Base-by-base conservation (phyloP, 2,888 invertebrate species). In the Hofmannophila pseudospretella region DNA sequence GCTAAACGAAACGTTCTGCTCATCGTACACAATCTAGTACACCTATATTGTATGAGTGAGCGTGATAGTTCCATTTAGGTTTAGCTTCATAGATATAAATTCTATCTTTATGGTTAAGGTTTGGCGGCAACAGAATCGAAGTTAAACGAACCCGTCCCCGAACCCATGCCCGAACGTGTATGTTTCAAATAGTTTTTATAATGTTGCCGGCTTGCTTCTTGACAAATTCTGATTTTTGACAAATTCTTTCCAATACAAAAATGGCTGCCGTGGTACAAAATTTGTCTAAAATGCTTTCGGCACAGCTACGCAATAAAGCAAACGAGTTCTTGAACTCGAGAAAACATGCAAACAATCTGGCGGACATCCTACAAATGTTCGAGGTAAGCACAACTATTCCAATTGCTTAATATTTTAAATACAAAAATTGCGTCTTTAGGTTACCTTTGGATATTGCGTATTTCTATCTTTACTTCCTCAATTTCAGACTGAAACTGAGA, bases 261-360 rank as follows among this genome's bases (percentile, higher is more conserved):
- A 84, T 84, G 85, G 81, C 82, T 63, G 77, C 68, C 45, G 57
- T 54, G 39, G 70, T 74, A 58, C 81, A 67, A 67, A 80, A 74
- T 74, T 73, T 74, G 45, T 51, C 74, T 44, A 91, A 91, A 88
- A 87, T 86, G 80, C 86, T 90, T 68, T 89, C 91, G 36, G 90
- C 91, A 60, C 86, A 91, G 57, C 75, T 94, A 47, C 89, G 92
- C 44, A 80, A 79, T 53, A 92, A 92, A 68, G 93, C 92, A 30
- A 91, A 91, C 54, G 92, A 92, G 58, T 92, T 94, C 74, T 77
- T 94, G 34, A 87, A 89, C 51, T 90, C 90, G 19, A 85, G 89
- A 48, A 89, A 90, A 72, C 76, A 92, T 78, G 88, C 90, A 7
- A 90, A 91, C 58, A 90, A 89, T 65, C 85, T 94, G 49, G 82